These are phyloP conservation scores for Acanthurus lineatus DNA, from an alignment of 2,797 vertebrate genomes.

Conservation along the genomic window DNA sequence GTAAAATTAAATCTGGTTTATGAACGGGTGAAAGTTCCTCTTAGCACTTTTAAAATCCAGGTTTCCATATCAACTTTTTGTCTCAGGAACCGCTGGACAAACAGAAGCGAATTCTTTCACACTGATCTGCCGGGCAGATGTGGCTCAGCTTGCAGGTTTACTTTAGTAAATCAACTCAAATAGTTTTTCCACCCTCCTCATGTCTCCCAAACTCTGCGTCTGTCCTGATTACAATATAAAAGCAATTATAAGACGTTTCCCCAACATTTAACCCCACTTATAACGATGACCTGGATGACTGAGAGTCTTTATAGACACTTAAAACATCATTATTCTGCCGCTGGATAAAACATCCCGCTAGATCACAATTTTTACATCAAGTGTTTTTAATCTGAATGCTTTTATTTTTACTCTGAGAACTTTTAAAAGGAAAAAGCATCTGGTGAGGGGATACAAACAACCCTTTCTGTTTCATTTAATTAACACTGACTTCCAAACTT, in stretches of 20 bases:
- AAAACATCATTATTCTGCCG: background rate
- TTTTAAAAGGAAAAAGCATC: background rate
- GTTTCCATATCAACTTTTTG: conserved; percentile 55
- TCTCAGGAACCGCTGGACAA: conserved; percentile 59
- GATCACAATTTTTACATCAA: background rate
- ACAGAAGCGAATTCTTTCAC: conserved; percentile 71
- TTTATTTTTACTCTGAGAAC: background rate
- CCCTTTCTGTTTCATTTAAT: conserved; percentile 29
- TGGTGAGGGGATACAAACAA: background rate
- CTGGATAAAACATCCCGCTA: background rate
- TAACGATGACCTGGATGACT: no score
- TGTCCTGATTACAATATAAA: conserved; percentile 21
- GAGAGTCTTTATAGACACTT: no score
- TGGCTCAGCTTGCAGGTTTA: conserved; percentile 45
- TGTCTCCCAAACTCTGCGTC: conserved; percentile 30
- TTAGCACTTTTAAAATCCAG: conserved; percentile 36
- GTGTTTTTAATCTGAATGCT: background rate
- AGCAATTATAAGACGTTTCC: background rate
- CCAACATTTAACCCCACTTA: no score
- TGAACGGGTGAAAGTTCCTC: no score
- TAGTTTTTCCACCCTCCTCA: conserved; percentile 46
- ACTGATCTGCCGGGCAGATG: conserved; percentile 74
- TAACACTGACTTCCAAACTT: conserved; percentile 4
- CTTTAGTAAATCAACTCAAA: conserved; percentile 60
- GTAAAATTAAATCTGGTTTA: no score